Base-by-base conservation (phyloP, 2,797 vertebrate species). In the Pristis pectinata region DNA sequence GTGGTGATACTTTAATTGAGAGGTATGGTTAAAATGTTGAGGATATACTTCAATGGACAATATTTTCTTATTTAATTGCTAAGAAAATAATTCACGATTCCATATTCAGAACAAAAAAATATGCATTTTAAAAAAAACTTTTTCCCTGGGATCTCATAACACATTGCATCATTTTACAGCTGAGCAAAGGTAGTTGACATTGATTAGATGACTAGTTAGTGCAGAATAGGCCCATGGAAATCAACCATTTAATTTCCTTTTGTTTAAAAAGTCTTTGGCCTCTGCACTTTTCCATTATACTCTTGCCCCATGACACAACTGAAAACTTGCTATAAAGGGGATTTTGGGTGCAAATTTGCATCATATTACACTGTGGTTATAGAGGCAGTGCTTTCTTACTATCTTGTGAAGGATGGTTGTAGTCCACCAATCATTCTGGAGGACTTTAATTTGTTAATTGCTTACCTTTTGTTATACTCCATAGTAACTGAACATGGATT, bases 61-160 rank as follows among this genome's bases (percentile, higher is more conserved):
- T 30, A 87, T 76, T 30, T 34, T 53, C 27, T 61, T 53, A 13
- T n/a, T 87, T 85, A 82, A 85, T 53, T 59, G 1, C 3, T 87
- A 34, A 34, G 83, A n/a, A 87, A 61, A 34, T 85, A 85, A 85
- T 85, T 61, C 53, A 87, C 87, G 56, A 87, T 87, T 59, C 30
- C 34, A n/a, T 19, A 17, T 87, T 34, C 82, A 59, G 30, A n/a
- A 87, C 82, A 53, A 56, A 87, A 59, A 15, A 49, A 87, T n/a
- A 27, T 30, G 17, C 13, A 15, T 87, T 61, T 24, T 59, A 10
- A 59, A 11, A 83, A 24, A 8, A 59, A 59, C 0, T 87, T 87
- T 87, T 19, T 7, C 30, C 15, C 53, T 87, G 30, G 24, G 44
- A 13, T 87, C 15, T 87, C 53, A 87, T 87, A 34, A 87, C 56